Base-by-base conservation (phyloP, 2,888 invertebrate species). In the Microchrysa polita region DNA sequence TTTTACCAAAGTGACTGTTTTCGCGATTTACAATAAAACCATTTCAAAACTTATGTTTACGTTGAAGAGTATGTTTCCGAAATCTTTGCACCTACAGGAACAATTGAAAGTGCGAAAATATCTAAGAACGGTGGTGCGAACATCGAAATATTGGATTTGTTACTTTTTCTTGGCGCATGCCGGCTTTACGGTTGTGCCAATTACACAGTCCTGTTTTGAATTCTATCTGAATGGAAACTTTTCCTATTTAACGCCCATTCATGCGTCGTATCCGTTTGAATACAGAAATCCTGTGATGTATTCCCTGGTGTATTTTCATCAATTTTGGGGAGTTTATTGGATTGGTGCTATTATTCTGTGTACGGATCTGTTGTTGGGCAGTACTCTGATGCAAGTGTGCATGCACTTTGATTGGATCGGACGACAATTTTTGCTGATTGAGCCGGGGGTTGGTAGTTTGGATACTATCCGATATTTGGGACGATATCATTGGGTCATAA, bases 271-370 rank as follows among this genome's bases (percentile, higher is more conserved):
- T 69, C 69, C 69, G 10, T 69, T 69, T 57, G 16, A 22, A 10
- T 69, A 57, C 20, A 55, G 57, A 18, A 42, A 14, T 20, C 69
- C 69, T 5, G 7, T 55, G 16, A 27, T 69, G 9, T 69, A 69
- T 18, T 16, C 57, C 5, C 9, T 57, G 55, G 57, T 69, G 9
- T 69, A 69, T 16, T 69, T 55, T 55, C 69, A 69, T 69, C 69
- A 69, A 22, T 69, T 69, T 40, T 55, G 55, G 55, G 69, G 55
- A 14, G 69, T 69, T 16, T 69, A 69, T 57, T 69, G 55, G 55
- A 69, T 69, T 20, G 69, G 69, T 2, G 55, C 57, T 12, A 18
- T 55, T 4, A 55, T 69, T 55, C 44, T 69, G 12, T 69, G 69
- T 57, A 69, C 69, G 16, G 69, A 69, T 57, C 40, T 69, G 2